Evolutionary conservation across 2,888 invertebrate species (phyloP), one percentile per base, ranked within the genome.

Genomic region (Acronicta psi): DNA sequence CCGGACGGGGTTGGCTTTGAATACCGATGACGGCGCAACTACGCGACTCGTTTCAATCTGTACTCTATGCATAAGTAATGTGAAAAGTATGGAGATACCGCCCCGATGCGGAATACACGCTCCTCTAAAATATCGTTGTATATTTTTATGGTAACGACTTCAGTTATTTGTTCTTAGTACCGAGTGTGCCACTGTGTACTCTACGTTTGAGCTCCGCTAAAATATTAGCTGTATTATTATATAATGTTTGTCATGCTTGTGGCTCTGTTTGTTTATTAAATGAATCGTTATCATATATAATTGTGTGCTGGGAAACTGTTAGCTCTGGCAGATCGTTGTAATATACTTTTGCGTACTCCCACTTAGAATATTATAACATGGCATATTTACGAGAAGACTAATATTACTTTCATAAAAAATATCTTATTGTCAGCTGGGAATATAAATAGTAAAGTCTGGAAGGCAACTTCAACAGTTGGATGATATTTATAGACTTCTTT

Each of bases 31-130:
- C 89, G 86, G 74, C 72, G 80, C 91, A 86, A 88, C 90, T 88
- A 87, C 89, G 81, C 84, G 83, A 87, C 87, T 86, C 91, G 91
- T 89, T 93, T 91, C 93, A 93, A 93, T 93, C 92, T 92, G 86
- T 91, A 92, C 86, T 90, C 93, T 92, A 93, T 93, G 93, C 92
- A 92, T 94, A 93, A 92, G 87, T 93, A 93, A 94, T 94, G 91
- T 87, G 90, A 89, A 93, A 93, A 91, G 92, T 92, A 91, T 92
- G 92, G 90, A 91, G 88, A 90, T 89, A 82, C 85, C 81, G 81
- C 87, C 75, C 80, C 86, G 82, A 84, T 84, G 86, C 89, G 87
- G 86, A 84, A 86, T 85, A 90, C 85, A 86, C 83, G 84, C 84
- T 83, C 77, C 69, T 89, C 87, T 91, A 91, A 91, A 91, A 91